Evolutionary conservation across 1,140 invertebrate genomes (phyloP).

Genomic region (Drosophila orena): DNA sequence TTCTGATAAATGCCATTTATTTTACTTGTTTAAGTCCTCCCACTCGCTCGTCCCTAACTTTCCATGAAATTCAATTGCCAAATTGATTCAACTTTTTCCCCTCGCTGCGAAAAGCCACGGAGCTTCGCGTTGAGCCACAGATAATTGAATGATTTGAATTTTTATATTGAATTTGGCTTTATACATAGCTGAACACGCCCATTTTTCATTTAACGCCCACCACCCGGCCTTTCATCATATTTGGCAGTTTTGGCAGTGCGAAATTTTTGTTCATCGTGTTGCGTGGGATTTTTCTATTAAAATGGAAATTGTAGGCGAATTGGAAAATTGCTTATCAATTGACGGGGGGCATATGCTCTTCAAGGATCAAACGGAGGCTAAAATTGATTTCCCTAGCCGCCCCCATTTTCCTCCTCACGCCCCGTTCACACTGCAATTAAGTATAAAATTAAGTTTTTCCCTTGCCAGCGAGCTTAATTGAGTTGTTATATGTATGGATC

Average conservation of each 20-base stretch:
- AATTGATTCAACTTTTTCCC: slow-evolving; percentile 76
- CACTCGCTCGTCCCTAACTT: slow-evolving; percentile 12
- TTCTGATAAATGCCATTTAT: slow-evolving; percentile 80
- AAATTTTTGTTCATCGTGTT: slow-evolving; percentile 46
- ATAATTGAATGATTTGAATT: slow-evolving; percentile 84
- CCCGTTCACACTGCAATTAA: slow-evolving; percentile 67
- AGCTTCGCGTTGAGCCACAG: slow-evolving; percentile 65
- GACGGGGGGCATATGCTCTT: slow-evolving; percentile 65
- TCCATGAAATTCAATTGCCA: slow-evolving; percentile 79
- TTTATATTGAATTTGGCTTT: slow-evolving; percentile 80
- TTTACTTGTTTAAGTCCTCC: slow-evolving; percentile 73
- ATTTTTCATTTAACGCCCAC: slow-evolving; percentile 20
- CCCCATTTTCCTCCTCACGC: not conserved
- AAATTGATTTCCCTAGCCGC: slow-evolving; percentile 36
- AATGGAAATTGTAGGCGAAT: slow-evolving; percentile 81
- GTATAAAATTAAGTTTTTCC: slow-evolving; percentile 74
- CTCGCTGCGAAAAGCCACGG: slow-evolving; percentile 5
- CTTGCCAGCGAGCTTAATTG: slow-evolving; percentile 67
- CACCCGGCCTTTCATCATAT: slow-evolving; percentile 50
- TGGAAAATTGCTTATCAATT: slow-evolving; percentile 83
- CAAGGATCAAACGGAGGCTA: slow-evolving; percentile 66
- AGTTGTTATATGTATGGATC: slow-evolving; percentile 60
- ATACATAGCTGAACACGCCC: slow-evolving; percentile 49
- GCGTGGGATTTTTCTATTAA: slow-evolving; percentile 74
- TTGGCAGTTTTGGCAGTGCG: slow-evolving; percentile 49